A percentile compares a stretch with the other conserved stretches of the same genome.
phyloP scores from a whole-genome alignment of 2,888 invertebrate species.

The Endomychus coccineus region DNA sequence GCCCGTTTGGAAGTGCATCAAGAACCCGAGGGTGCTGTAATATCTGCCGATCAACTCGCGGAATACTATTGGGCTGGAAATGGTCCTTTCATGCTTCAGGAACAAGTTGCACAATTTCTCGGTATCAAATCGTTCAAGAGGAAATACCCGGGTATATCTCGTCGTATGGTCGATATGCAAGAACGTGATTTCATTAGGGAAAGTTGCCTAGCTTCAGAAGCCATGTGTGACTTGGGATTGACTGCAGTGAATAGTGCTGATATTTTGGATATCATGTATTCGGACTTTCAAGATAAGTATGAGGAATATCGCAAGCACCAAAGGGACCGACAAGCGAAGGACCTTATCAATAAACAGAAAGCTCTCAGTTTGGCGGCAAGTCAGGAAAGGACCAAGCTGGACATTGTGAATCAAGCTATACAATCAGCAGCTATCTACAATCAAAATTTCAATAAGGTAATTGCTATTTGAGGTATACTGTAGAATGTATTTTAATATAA shows the following conservation, averaged over 20 bases:
- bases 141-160: slow-evolving; percentile 64
- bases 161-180: slow-evolving; percentile 81
- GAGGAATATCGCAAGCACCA: slow-evolving; percentile 78
- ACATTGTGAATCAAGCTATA: slow-evolving; percentile 73
- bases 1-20: slow-evolving; percentile 35
- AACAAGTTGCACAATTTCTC: slow-evolving; percentile 90
- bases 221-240: slow-evolving; percentile 87
- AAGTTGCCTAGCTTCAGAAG: slow-evolving; percentile 74
- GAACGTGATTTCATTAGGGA: slow-evolving; percentile 84
- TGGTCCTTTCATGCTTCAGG: slow-evolving; percentile 90
- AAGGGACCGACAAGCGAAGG: slow-evolving; percentile 61
- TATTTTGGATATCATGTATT: slow-evolving; percentile 90
- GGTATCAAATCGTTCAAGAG: slow-evolving; percentile 95
- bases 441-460: slow-evolving; percentile 65
- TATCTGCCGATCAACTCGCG: slow-evolving; percentile 78
- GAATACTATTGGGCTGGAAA: slow-evolving; percentile 85
- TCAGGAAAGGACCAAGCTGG: slow-evolving; percentile 50
- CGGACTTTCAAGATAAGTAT: slow-evolving; percentile 92
- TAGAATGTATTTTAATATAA: too few species aligned
- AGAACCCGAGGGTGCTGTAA: slow-evolving; percentile 36
- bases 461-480: too few species aligned
- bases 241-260: slow-evolving; percentile 89
- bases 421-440: slow-evolving; percentile 88
- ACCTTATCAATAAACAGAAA: slow-evolving; percentile 60
- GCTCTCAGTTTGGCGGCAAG: slow-evolving; percentile 52